These are phyloP conservation scores for Watersipora subatra DNA, from an alignment of 1,140 invertebrate species.

Conservation along the genomic window DNA sequence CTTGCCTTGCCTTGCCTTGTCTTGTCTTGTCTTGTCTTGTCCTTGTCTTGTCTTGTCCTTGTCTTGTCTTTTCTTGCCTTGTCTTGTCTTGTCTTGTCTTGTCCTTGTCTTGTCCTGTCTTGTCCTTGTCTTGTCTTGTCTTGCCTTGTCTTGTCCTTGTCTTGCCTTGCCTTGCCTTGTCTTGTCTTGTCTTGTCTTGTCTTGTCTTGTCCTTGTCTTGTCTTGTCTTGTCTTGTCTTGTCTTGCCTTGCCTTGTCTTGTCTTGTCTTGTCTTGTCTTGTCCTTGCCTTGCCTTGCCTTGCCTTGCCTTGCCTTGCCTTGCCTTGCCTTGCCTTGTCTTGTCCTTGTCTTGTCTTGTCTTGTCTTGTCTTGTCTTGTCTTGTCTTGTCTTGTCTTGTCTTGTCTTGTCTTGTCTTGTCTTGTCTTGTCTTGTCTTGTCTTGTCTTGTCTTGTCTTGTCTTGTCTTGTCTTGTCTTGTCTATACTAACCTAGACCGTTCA, in stretches of 20 bases:
- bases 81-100: no score
- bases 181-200: constrained; percentile 3
- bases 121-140: no score
- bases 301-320: constrained; percentile 1
- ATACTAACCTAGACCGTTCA: background rate
- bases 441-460: background rate
- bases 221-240: constrained; percentile 3
- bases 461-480: constrained; percentile 5
- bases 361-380: constrained; percentile 5
- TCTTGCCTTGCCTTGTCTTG: constrained; percentile 5
- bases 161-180: no score
- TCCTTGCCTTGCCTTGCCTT: constrained; percentile 5
- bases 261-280: no score
- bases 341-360: background rate
- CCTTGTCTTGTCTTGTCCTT: no score
- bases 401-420: constrained; percentile 3
- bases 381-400: constrained; percentile 7
- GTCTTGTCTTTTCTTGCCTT: no score
- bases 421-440: constrained; percentile 5
- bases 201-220: no score
- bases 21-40: no score
- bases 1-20: no score
- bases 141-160: no score
- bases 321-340: no score
- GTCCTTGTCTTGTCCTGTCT: no score